Conservation (phyloP, 2,797 vertebrate genomes). For the Protosalanx chinensis region DNA sequence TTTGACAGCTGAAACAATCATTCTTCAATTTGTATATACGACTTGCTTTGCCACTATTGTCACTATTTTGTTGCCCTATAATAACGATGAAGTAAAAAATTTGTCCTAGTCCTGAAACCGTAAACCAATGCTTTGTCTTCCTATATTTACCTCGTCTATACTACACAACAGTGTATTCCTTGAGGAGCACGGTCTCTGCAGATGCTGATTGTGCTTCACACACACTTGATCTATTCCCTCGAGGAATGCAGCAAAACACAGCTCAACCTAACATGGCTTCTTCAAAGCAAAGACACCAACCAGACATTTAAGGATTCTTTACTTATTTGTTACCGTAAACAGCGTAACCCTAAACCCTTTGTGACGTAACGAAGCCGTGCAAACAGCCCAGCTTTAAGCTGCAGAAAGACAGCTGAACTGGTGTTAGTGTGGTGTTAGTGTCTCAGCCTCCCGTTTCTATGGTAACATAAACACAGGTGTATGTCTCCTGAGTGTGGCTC, state of each 20-base stretch:
- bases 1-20: too few species aligned
- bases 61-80: too few species aligned
- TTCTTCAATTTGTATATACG: neutral
- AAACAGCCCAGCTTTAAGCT: neutral
- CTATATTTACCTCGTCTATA: conserved; percentile 38
- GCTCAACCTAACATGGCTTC: conserved; percentile 24
- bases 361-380: neutral
- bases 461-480: conserved; percentile 66
- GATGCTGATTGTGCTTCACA: conserved; percentile 46
- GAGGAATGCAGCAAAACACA: conserved; percentile 28
- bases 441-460: conserved; percentile 57
- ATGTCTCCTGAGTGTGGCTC: conserved; percentile 70
- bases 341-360: neutral
- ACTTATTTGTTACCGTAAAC: neutral
- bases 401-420: conserved; percentile 45
- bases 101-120: conserved; percentile 39
- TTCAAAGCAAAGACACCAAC: neutral
- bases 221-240: conserved; percentile 41
- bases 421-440: conserved; percentile 40
- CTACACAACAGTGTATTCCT: conserved; percentile 39
- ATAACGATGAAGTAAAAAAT: too few species aligned
- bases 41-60: neutral
- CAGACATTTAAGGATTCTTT: neutral
- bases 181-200: conserved; percentile 44
- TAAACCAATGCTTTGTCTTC: conserved; percentile 36